phyloP scores from a whole-genome alignment of 2,797 vertebrate species.

The Sarcophilus harrisii region DNA sequence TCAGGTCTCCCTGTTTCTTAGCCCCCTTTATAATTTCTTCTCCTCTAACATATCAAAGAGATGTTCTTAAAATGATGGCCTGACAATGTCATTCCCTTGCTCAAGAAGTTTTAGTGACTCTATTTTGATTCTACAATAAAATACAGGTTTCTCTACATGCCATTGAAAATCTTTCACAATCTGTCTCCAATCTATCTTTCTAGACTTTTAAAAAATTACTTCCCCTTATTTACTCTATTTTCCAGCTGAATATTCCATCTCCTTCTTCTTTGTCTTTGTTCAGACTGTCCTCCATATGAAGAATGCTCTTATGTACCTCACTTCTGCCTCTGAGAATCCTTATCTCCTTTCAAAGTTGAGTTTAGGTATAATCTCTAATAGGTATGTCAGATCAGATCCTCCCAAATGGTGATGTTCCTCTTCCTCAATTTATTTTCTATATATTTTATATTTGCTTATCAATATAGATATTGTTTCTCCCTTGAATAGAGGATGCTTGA shows the following conservation, averaged over 20 bases:
- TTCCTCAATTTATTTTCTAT: neutral
- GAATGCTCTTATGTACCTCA: neutral
- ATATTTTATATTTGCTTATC: neutral
- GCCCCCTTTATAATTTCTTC: conserved; percentile 1
- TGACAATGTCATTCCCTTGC: neutral
- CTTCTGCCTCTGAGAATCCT: neutral
- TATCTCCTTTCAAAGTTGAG: neutral
- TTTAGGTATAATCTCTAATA: neutral
- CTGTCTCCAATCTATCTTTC: neutral
- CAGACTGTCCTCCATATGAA: neutral
- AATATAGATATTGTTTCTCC: neutral
- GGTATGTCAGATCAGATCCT: neutral
- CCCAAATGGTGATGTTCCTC: neutral
- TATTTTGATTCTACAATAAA: neutral
- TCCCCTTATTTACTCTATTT: neutral
- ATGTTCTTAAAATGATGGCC: neutral
- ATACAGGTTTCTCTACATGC: neutral
- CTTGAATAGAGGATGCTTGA: neutral
- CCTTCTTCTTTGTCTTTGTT: neutral
- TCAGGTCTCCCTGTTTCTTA: neutral
- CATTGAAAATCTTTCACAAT: neutral
- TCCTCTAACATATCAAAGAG: neutral
- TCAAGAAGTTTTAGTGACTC: neutral
- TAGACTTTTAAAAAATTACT: neutral
- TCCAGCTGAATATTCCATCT: neutral